These are phyloP conservation scores for Heliconius sara DNA, from an alignment of 2,888 invertebrate genomes.

Conservation along the genomic window DNA sequence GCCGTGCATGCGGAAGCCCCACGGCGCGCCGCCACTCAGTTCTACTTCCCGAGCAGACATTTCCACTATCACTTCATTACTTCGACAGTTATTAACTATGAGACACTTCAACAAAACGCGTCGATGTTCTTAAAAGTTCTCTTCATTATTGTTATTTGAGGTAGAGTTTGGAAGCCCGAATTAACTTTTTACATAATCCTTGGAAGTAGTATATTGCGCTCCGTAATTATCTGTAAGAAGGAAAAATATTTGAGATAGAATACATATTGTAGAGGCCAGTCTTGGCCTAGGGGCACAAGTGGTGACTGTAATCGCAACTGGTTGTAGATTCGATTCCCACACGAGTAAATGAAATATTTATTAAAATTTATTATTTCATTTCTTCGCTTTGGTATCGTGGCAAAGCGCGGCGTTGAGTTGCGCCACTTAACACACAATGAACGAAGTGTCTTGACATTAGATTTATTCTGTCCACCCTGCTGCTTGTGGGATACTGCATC, in stretches of 20 bases:
- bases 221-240: slow-evolving; percentile 41
- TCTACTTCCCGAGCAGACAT: slow-evolving; percentile 90
- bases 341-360: too few relatives aligned
- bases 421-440: too few relatives aligned
- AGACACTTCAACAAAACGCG: slow-evolving; percentile 36
- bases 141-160: slow-evolving; percentile 53
- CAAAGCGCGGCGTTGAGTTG: too few relatives aligned
- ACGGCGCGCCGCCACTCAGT: slow-evolving; percentile 92
- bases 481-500: too few relatives aligned
- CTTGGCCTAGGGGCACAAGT: too few relatives aligned
- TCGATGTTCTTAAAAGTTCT: slow-evolving; percentile 32
- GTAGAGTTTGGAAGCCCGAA: slow-evolving; percentile 48
- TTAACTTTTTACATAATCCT: slow-evolving; percentile 45
- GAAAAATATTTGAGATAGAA: neutral
- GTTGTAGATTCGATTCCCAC: too few relatives aligned
- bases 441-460: too few relatives aligned
- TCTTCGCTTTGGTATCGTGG: too few relatives aligned
- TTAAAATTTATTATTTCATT: too few relatives aligned
- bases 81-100: slow-evolving; percentile 40
- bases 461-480: too few relatives aligned
- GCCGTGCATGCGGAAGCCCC: slow-evolving; percentile 95
- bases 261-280: neutral
- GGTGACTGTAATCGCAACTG: too few relatives aligned
- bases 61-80: slow-evolving; percentile 69
- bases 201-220: slow-evolving; percentile 26